A percentile compares a stretch with the other conserved stretches of the same genome.
Conservation (phyloP, 2,113 vertebrate species). For the Grantiella picta region DNA sequence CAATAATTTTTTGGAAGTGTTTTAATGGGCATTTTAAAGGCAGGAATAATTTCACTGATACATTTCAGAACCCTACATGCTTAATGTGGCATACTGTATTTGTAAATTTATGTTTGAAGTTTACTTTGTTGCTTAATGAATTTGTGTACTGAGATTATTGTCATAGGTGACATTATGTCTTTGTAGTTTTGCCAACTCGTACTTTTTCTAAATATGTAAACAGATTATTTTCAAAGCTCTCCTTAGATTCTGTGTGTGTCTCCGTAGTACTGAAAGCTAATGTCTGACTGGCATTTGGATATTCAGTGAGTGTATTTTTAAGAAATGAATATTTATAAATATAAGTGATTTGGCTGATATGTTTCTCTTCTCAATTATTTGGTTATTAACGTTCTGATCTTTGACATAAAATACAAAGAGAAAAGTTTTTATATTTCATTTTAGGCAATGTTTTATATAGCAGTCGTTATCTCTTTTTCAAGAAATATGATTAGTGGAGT, state of each 20-base stretch:
- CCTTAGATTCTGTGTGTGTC: not conserved
- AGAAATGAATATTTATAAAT: not conserved
- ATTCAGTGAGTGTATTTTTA: not conserved
- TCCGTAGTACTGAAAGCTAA: not conserved
- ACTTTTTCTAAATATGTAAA: not conserved
- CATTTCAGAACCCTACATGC: not conserved
- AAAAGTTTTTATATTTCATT: not conserved
- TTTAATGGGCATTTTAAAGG: not conserved
- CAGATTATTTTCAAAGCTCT: not conserved
- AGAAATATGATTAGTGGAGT: not conserved
- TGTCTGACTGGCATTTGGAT: not conserved
- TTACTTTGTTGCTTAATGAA: not conserved
- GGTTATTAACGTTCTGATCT: not conserved
- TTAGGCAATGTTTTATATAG: not conserved
- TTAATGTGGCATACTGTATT: not conserved
- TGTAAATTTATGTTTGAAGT: not conserved
- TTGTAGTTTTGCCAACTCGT: not conserved
- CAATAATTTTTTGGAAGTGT: not conserved
- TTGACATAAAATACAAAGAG: not conserved
- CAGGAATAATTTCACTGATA: not conserved
- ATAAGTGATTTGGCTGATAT: not conserved
- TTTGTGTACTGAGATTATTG: not conserved
- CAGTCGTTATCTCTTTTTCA: not conserved
- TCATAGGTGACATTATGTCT: not conserved
- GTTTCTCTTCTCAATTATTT: not conserved